phyloP scores from a whole-genome alignment of 2,797 vertebrate genomes.

The Mionectes olivaceus region DNA sequence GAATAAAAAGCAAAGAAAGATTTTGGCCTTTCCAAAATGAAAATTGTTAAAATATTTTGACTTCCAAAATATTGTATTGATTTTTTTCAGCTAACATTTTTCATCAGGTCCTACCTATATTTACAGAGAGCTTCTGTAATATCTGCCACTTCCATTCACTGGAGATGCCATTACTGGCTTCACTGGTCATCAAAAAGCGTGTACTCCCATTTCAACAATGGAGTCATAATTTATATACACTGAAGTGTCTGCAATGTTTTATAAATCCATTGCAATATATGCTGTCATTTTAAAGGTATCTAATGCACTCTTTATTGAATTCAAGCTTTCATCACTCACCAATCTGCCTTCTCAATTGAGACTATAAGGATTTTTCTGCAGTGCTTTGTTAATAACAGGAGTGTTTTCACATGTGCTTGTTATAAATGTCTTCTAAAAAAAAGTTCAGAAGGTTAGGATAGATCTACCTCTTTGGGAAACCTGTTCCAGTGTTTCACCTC shows the following conservation, averaged over 20 bases:
- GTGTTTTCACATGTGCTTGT: not conserved
- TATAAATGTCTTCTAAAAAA: not conserved
- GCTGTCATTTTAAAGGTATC: not conserved
- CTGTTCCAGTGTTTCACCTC: not conserved
- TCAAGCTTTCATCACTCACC: not conserved
- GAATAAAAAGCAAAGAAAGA: not conserved
- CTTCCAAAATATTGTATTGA: not conserved
- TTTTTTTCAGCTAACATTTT: not conserved
- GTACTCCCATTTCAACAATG: not conserved
- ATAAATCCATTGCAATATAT: not conserved
- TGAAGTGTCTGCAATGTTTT: not conserved
- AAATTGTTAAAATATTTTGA: not conserved
- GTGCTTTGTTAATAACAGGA: not conserved
- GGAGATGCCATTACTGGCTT: not conserved
- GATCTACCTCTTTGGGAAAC: not conserved
- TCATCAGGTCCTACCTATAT: not conserved
- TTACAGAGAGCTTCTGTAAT: not conserved
- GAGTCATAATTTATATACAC: not conserved
- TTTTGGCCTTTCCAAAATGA: not conserved
- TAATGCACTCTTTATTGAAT: not conserved
- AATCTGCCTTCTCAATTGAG: not conserved
- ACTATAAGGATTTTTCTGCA: not conserved
- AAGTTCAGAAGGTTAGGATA: not conserved
- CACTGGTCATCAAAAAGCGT: not conserved
- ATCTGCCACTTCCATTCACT: not conserved